Percentiles rank a stretch among this genome's conserved stretches.
phyloP scores from a whole-genome alignment of 2,113 vertebrate genomes.

The Cheilinus undulatus region DNA sequence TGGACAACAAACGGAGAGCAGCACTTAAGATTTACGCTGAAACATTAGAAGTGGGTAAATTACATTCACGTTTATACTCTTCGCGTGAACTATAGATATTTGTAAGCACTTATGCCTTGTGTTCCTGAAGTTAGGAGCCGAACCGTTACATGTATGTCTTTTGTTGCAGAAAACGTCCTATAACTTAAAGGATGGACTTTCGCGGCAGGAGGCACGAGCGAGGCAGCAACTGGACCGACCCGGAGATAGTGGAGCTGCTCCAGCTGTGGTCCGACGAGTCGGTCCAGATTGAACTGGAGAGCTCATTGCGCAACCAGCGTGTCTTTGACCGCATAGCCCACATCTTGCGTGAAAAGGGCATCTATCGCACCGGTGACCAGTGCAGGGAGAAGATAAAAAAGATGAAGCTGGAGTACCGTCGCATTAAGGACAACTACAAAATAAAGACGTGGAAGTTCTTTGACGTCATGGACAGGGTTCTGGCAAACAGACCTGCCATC shows the following conservation, averaged over 20 bases:
- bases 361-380: constrained; percentile 89
- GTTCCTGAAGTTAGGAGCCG: constrained; percentile 17
- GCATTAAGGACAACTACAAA: constrained; percentile 90
- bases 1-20: constrained; percentile 29
- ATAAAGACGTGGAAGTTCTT: constrained; percentile 90
- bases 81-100: not conserved
- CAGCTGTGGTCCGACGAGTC: constrained; percentile 91
- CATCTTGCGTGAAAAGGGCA: constrained; percentile 87
- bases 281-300: constrained; percentile 89
- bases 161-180: constrained; percentile 23
- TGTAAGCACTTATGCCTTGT: not conserved
- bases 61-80: not conserved
- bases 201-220: constrained; percentile 89
- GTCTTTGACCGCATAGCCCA: constrained; percentile 91
- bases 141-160: not conserved
- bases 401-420: constrained; percentile 93
- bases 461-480: constrained; percentile 91
- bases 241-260: constrained; percentile 90
- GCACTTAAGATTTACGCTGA: constrained; percentile 50
- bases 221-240: constrained; percentile 92
- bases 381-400: constrained; percentile 94
- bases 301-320: constrained; percentile 90
- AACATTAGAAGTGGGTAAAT: constrained; percentile 10
- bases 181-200: constrained; percentile 84
- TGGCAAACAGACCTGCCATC: constrained; percentile 85